Evolutionary conservation across 2,113 vertebrate species (phyloP), one percentile per base, ranked within the genome.

Genomic region (Pardalotus punctatus): DNA sequence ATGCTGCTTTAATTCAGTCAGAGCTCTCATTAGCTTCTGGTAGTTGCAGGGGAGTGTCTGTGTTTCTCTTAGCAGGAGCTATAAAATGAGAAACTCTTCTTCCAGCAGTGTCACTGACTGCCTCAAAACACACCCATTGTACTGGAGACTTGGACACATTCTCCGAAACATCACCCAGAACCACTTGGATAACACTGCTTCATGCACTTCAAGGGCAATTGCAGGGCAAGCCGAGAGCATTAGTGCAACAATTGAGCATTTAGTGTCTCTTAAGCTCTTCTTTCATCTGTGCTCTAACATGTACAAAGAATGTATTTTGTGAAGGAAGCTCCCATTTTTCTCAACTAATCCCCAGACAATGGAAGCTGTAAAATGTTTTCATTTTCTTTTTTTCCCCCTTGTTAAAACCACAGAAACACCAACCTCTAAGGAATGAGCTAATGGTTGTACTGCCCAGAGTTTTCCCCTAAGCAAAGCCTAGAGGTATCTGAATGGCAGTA

Each of bases 391-490:
- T 85, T 73, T 47, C 86, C 87, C 74, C 93, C 94, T 94, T 95
- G 88, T 83, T 90, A 90, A 95, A 92, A 93, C 91, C 87, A 96
- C 88, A 95, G 96, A 92, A 98, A 71, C 73, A 94, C 61, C 92
- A 93, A 24, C 82, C 65, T 91, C 90, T 97, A 70, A 80, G 92
- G 71, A 92, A 82, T 74, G 88, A 96, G 64, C 53, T 96, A 78
- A 93, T 96, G 93, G 66, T 95, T 93, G 81, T 89, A 77, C 73
- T 88, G 16, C 82, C 89, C 80, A 85, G 96, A 90, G 80, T 94
- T 94, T 89, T 80, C 70, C 87, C 69, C 91, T 90, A 96, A 96
- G 79, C 93, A 94, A 90, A 91, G 43, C 91, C 84, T 81, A 96
- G 81, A 95, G 91, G 81, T 77, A 83, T 81, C 62, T 82, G 95